Percentiles rank a stretch among this genome's conserved stretches.
These are phyloP conservation scores for Pimephales promelas DNA, from an alignment of 2,113 vertebrate genomes.

Conservation along the genomic window DNA sequence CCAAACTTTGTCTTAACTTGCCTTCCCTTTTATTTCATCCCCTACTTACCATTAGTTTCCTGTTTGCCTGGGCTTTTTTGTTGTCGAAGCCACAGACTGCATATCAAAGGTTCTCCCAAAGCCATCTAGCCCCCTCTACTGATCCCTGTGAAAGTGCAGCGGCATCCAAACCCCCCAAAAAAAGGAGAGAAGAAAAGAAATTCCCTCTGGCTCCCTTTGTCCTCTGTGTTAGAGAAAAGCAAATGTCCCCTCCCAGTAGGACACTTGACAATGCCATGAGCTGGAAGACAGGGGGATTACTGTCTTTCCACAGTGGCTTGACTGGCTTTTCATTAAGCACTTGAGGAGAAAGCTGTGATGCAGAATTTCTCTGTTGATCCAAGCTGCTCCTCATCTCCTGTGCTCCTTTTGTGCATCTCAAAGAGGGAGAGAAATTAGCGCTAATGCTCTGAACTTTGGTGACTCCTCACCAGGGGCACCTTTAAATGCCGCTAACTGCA, in stretches of 20 bases:
- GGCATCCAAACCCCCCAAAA: neutral
- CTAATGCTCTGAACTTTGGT: conserved; percentile 37
- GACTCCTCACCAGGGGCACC: conserved; percentile 2
- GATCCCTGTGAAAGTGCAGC: conserved; percentile 7
- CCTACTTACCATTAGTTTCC: conserved; percentile 30
- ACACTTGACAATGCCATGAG: conserved; percentile 26
- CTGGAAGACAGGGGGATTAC: conserved; percentile 17
- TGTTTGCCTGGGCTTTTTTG: conserved; percentile 47
- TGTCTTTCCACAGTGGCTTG: conserved; percentile 24
- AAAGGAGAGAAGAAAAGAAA: conserved; percentile 10
- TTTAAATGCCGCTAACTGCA: conserved; percentile 16
- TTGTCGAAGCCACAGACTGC: conserved; percentile 19
- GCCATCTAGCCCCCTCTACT: conserved; percentile 41
- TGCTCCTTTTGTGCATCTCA: conserved; percentile 26
- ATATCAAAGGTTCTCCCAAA: conserved; percentile 48
- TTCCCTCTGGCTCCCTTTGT: conserved; percentile 26
- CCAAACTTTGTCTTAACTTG: conserved; percentile 15
- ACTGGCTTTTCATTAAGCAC: conserved; percentile 44
- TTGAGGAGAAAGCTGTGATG: conserved; percentile 44
- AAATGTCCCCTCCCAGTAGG: conserved; percentile 38
- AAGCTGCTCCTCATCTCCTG: conserved; percentile 22
- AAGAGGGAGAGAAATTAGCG: conserved; percentile 27
- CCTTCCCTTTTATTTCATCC: neutral
- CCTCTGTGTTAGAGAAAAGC: conserved; percentile 39
- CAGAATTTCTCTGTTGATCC: conserved; percentile 35